Evolutionary conservation across 2,113 vertebrate species (phyloP).

Genomic region (Echinops telfairi): DNA sequence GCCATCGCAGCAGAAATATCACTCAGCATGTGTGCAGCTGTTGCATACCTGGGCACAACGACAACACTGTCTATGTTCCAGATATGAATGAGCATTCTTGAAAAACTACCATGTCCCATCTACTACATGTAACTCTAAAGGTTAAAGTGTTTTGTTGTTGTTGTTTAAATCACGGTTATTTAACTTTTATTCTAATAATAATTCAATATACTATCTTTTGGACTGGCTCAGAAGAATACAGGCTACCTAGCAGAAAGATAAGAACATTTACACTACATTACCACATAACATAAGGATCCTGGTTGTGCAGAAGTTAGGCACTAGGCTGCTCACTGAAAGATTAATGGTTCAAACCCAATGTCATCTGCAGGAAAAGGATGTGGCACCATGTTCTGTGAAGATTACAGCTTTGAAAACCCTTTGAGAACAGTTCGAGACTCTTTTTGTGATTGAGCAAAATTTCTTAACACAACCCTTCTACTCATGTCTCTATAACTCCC

Average conservation of each 20-base stretch:
- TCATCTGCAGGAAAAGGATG: too few relatives aligned
- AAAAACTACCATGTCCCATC: not conserved
- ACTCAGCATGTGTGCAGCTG: slow-evolving; percentile 88
- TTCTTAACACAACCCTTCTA: too few relatives aligned
- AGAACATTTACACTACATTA: not conserved
- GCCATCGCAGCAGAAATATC: slow-evolving; percentile 91
- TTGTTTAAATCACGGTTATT: not conserved
- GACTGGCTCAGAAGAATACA: not conserved
- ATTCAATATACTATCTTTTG: not conserved
- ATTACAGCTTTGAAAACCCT: too few relatives aligned
- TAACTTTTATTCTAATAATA: not conserved
- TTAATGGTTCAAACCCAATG: too few relatives aligned
- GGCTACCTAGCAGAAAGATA: not conserved
- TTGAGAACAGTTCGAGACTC: too few relatives aligned
- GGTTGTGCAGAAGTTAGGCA: too few relatives aligned
- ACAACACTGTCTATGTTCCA: not conserved
- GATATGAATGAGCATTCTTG: not conserved
- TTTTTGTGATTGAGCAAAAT: too few relatives aligned
- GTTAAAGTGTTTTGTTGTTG: too few relatives aligned
- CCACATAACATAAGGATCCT: too few relatives aligned
- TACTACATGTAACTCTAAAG: not conserved
- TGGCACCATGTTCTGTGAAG: too few relatives aligned
- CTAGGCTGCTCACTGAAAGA: too few relatives aligned
- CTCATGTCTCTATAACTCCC: too few relatives aligned
- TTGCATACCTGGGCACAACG: slow-evolving; percentile 89